Conservation (phyloP, 2,888 invertebrate species). For the Eueremaeus valkanovi region DNA sequence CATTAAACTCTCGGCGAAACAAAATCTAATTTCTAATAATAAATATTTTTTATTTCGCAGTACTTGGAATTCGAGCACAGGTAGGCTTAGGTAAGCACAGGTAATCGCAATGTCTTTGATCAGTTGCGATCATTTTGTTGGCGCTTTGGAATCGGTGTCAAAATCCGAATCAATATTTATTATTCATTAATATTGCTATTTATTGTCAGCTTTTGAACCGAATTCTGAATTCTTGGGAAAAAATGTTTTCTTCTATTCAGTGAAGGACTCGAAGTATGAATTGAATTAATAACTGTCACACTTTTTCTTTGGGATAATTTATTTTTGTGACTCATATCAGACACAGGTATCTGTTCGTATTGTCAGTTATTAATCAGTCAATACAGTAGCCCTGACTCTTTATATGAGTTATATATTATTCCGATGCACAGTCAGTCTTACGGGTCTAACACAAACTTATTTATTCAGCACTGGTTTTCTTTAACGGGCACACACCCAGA, state of each 20-base stretch:
- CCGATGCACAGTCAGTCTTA: neutral
- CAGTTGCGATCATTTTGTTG: neutral
- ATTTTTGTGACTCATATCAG: neutral
- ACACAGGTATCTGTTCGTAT: neutral
- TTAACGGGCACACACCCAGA: conserved; percentile 23
- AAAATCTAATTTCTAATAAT: conserved; percentile 26
- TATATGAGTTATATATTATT: neutral
- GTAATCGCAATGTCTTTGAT: neutral
- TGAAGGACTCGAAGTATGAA: neutral
- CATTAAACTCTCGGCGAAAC: conserved; percentile 29
- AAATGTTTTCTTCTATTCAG: neutral
- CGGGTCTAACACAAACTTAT: conserved; percentile 13
- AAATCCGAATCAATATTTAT: neutral
- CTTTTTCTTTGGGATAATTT: neutral
- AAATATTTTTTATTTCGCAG: neutral
- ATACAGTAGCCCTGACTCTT: conserved; percentile 14
- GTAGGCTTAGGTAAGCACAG: neutral
- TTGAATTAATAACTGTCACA: neutral
- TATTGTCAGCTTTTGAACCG: neutral
- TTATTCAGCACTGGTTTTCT: conserved; percentile 24
- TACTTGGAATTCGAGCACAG: neutral
- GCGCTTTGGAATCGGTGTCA: neutral
- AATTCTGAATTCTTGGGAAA: neutral
- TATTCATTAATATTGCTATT: neutral
- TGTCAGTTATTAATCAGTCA: neutral